phyloP scores from a whole-genome alignment of 2,113 vertebrate species.

The Sialia sialis region DNA sequence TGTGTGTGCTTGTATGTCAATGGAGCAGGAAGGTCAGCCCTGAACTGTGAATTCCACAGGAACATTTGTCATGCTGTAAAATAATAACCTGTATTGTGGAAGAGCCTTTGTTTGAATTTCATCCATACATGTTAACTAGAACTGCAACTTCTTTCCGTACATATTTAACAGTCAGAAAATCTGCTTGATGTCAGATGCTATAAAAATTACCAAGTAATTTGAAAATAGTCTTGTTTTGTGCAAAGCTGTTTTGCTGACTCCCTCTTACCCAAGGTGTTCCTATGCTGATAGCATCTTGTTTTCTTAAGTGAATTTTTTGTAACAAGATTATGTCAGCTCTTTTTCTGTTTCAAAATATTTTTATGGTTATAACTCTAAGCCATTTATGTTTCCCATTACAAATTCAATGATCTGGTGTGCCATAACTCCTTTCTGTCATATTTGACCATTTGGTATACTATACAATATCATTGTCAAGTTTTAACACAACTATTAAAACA shows the following conservation, averaged over 20 bases:
- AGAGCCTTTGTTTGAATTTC: not conserved
- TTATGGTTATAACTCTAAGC: constrained; percentile 18
- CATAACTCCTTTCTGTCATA: constrained; percentile 16
- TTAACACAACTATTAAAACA: not conserved
- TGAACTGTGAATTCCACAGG: not conserved
- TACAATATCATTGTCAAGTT: not conserved
- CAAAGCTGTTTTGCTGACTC: constrained; percentile 38
- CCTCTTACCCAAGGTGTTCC: constrained; percentile 1
- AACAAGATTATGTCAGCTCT: constrained; percentile 29
- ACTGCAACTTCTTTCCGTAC: not conserved
- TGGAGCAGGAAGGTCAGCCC: not conserved
- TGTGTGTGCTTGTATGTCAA: accelerated
- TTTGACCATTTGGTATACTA: not conserved
- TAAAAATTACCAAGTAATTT: not conserved
- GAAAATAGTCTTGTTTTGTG: not conserved
- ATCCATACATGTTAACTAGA: not conserved
- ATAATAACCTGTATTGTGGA: not conserved
- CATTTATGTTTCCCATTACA: constrained; percentile 28
- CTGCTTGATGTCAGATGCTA: not conserved
- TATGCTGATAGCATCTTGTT: constrained; percentile 46
- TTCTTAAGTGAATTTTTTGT: constrained; percentile 40
- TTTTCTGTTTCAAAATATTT: constrained; percentile 26
- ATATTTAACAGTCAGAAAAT: not conserved
- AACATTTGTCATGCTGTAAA: not conserved
- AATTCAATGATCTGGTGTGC: constrained; percentile 47